Evolutionary conservation across 2,113 vertebrate species (phyloP).

Genomic region (Gallinago paraguaiae): DNA sequence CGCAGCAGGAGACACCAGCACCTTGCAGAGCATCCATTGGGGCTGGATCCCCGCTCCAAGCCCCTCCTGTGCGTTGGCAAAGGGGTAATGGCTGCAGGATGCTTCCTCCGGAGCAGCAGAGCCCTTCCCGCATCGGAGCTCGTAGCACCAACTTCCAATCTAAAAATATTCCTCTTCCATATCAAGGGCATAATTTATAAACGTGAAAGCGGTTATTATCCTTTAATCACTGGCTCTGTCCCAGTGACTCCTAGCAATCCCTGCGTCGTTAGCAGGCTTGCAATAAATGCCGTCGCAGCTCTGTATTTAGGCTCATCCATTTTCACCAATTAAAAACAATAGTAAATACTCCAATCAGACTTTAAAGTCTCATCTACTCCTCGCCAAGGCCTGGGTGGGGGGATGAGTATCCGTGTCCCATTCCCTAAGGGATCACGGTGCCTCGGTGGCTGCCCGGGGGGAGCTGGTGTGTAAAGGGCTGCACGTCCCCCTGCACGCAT

Average conservation of each 20-base stretch:
- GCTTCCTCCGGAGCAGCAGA: not conserved
- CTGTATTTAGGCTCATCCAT: conserved; percentile 45
- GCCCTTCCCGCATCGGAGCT: not conserved
- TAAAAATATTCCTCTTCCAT: conserved; percentile 55
- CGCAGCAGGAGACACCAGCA: not conserved
- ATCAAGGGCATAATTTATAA: conserved; percentile 50
- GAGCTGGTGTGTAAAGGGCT: not conserved
- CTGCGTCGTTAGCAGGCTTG: not conserved
- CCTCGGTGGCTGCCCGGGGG: not conserved
- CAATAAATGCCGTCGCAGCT: conserved; percentile 27
- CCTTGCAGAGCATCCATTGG: accelerated
- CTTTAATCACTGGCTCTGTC: conserved; percentile 59
- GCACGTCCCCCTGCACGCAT: not conserved
- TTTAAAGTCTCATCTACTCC: not conserved
- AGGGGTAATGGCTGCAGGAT: not conserved
- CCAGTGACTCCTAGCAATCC: conserved; percentile 33
- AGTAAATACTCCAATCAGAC: not conserved
- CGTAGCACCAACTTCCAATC: not conserved
- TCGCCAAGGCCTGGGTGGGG: accelerated
- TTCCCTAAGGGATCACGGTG: not conserved
- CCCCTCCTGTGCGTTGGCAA: not conserved
- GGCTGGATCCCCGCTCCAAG: not conserved
- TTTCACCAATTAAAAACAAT: not conserved
- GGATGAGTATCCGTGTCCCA: not conserved
- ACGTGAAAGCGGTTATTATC: conserved; percentile 47